These are phyloP conservation scores for Darevskia nairensis DNA, from an alignment of 2,797 vertebrate species.

Conservation along the genomic window DNA sequence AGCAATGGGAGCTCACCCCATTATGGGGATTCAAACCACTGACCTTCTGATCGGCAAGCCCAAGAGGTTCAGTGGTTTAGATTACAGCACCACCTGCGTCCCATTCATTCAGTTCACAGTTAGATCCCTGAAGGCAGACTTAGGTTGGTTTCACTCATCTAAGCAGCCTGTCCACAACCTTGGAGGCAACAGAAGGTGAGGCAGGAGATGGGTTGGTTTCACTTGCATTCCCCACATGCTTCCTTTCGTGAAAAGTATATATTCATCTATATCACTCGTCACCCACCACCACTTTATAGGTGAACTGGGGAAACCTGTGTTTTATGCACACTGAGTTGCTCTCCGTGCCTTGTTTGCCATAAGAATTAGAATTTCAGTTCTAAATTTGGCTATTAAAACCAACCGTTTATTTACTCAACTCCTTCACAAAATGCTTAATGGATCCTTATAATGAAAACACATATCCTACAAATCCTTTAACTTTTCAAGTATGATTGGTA, in stretches of 20 bases:
- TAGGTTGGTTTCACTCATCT: no score
- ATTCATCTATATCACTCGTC: no score
- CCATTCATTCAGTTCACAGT: no score
- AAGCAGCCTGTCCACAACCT: no score
- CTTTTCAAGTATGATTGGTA: neutral
- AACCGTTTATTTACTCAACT: neutral
- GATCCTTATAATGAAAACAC: neutral
- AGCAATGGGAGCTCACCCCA: no score
- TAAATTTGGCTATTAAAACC: neutral
- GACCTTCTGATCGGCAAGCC: no score
- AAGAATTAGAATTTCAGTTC: rapidly evolving
- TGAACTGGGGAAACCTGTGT: neutral
- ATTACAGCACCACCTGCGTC: no score
- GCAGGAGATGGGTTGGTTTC: neutral
- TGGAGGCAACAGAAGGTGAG: neutral
- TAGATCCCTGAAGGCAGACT: no score
- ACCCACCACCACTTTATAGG: neutral
- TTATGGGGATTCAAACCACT: no score
- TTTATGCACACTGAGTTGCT: neutral
- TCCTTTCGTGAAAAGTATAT: neutral
- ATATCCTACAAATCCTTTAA: neutral
- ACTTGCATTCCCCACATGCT: neutral
- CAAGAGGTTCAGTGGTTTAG: no score
- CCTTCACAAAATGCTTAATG: neutral
- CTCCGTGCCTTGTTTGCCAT: neutral